phyloP scores from a whole-genome alignment of 2,888 invertebrate species.

The Cerastis rubricosa region DNA sequence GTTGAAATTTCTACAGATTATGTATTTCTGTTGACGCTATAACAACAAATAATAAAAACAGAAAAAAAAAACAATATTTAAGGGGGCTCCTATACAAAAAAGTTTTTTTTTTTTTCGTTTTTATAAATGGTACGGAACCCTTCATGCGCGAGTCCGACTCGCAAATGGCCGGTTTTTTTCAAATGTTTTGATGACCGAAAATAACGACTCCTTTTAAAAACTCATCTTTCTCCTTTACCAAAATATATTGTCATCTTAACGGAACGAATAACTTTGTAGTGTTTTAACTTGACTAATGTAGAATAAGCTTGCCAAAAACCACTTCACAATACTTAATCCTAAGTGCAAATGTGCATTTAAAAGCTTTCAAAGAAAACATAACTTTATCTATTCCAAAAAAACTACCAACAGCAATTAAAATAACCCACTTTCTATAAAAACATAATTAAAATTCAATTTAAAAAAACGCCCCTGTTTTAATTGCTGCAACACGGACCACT shows the following conservation, averaged over 20 bases:
- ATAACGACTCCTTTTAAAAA: not conserved
- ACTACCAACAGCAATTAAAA: not conserved
- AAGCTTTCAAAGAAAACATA: not conserved
- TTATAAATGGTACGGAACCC: no score
- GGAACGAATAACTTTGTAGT: not conserved
- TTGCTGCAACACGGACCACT: constrained; percentile 32
- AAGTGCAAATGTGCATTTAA: not conserved
- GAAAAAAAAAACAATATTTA: no score
- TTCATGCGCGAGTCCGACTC: no score
- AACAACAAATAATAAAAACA: no score
- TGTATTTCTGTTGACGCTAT: no score
- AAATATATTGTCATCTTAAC: not conserved
- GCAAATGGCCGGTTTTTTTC: no score
- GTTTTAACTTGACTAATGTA: not conserved
- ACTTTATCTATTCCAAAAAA: not conserved
- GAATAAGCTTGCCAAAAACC: not conserved
- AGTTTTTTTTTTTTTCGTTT: no score
- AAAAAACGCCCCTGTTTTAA: constrained; percentile 27
- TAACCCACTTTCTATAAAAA: not conserved
- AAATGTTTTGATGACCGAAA: no score
- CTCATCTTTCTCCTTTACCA: not conserved
- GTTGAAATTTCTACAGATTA: no score
- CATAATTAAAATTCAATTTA: constrained; percentile 23
- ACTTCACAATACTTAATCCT: not conserved
- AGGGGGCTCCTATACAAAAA: no score